Evolutionary conservation across 2,797 vertebrate genomes (phyloP), one percentile per base, ranked within the genome.

Genomic region (Garrulus glandarius): DNA sequence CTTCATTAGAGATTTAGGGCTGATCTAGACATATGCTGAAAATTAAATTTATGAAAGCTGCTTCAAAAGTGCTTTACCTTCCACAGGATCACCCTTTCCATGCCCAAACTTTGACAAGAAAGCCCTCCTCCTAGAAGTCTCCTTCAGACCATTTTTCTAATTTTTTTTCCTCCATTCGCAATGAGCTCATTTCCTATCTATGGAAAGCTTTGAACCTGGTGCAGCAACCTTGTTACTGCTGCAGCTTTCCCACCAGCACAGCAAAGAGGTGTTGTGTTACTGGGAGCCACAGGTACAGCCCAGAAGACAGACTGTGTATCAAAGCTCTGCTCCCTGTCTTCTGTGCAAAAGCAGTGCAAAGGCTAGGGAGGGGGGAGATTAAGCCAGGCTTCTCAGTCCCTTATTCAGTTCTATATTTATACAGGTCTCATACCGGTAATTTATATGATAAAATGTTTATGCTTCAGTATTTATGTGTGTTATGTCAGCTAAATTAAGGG

Each of bases 401-500:
- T 84, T 46, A 36, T 88, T 81, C 91, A 79, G 13, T 39, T 70
- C 22, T 55, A 3, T 55, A 55, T 81, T 86, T 86, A 57, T 37
- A 61, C 9, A 36, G 6, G 20, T 46, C 65, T 75, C 65, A 53
- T 26, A 13, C 29, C 60, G 53, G 37, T 50, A 57, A 71, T 52
- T 89, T 82, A 47, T 13, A 47, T 61, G 34, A 78, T 36, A 68
- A 80, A 43, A 46, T 59, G 16, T 79, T 93, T 67, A 43, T 76
- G 34, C 50, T 83, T 78, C 60, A 71, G 10, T 85, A 77, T 85
- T 93, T 85, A 50, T 49, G 13, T 49, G 23, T 0, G 1, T 70
- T 91, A 47, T 61, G 39, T 71, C 65, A 86, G 16, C 46, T 92
- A 71, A 83, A 85, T 90, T 61, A 86, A 77, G 16, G 13, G 9